These are phyloP conservation scores for Gadus chalcogrammus DNA, from an alignment of 2,113 vertebrate species.

Conservation along the genomic window DNA sequence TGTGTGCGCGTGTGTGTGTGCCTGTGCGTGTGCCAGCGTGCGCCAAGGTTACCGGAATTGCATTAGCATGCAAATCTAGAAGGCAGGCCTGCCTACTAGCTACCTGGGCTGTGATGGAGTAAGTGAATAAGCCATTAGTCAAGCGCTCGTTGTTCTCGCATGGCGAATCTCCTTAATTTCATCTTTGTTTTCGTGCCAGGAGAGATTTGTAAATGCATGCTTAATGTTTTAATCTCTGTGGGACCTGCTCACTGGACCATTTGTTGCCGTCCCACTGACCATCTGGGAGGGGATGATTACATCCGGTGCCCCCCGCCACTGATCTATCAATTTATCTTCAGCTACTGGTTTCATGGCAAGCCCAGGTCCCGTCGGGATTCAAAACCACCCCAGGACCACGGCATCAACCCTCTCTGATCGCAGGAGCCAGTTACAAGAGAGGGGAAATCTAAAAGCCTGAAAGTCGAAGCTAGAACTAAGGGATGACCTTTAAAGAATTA, in stretches of 20 bases:
- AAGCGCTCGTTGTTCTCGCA: conserved; percentile 65
- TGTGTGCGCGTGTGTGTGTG: conserved; percentile 16
- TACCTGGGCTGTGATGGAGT: conserved; percentile 66
- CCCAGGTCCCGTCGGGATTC: conserved; percentile 25
- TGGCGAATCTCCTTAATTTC: conserved; percentile 68
- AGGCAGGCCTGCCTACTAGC: conserved; percentile 32
- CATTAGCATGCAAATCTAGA: conserved; percentile 58
- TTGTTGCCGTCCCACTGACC: conserved; percentile 69
- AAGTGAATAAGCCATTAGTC: conserved; percentile 64
- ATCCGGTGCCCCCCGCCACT: conserved; percentile 47
- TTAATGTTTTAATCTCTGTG: conserved; percentile 71
- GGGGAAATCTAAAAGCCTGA: conserved; percentile 9
- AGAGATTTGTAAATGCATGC: conserved; percentile 70
- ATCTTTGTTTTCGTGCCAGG: conserved; percentile 70
- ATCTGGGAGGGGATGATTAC: conserved; percentile 73
- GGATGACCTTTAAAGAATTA: conserved; percentile 48
- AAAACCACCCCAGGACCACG: conserved; percentile 22
- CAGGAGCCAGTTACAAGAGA: conserved; percentile 28
- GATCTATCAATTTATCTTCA: conserved; percentile 61
- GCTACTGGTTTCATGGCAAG: conserved; percentile 33
- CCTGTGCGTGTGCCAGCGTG: neutral
- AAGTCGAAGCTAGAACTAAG: conserved; percentile 37
- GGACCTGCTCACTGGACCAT: conserved; percentile 62
- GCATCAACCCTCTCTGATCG: conserved; percentile 10
- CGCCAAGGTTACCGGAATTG: conserved; percentile 23